A percentile compares a stretch with the other conserved stretches of the same genome.
Evolutionary conservation across 2,888 invertebrate genomes (phyloP).

Genomic region (Meteorus colon): DNA sequence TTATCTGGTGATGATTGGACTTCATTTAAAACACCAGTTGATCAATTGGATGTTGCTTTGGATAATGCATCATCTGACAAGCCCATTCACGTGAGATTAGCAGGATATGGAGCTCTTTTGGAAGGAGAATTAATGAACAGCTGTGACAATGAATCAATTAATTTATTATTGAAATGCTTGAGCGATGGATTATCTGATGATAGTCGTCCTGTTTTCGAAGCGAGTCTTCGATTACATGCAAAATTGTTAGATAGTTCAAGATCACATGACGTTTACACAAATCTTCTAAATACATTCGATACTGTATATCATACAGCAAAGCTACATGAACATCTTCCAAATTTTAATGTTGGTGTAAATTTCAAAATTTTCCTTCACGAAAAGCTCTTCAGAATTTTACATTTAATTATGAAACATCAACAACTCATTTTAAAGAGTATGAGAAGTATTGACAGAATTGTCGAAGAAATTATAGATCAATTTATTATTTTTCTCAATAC

Average conservation of each 20-base stretch:
- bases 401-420: conserved; percentile 63
- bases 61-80: conserved; percentile 63
- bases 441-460: conserved; percentile 60
- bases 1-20: conserved; percentile 67
- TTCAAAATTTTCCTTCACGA: conserved; percentile 69
- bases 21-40: conserved; percentile 52
- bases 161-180: conserved; percentile 58
- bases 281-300: conserved; percentile 63
- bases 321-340: conserved; percentile 62
- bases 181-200: conserved; percentile 64
- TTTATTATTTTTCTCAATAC: conserved; percentile 63
- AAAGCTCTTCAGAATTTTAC: conserved; percentile 64
- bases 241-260: conserved; percentile 57
- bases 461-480: conserved; percentile 67
- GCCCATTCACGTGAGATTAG: conserved; percentile 69
- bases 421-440: conserved; percentile 63
- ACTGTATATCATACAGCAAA: conserved; percentile 61
- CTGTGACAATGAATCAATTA: neutral
- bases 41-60: conserved; percentile 59
- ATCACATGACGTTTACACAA: conserved; percentile 59
- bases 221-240: conserved; percentile 65
- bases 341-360: conserved; percentile 65
- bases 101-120: conserved; percentile 67
- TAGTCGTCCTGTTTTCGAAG: conserved; percentile 67
- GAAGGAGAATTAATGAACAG: conserved; percentile 62